phyloP scores from a whole-genome alignment of 2,888 invertebrate genomes.

The Eilema sororculum region DNA sequence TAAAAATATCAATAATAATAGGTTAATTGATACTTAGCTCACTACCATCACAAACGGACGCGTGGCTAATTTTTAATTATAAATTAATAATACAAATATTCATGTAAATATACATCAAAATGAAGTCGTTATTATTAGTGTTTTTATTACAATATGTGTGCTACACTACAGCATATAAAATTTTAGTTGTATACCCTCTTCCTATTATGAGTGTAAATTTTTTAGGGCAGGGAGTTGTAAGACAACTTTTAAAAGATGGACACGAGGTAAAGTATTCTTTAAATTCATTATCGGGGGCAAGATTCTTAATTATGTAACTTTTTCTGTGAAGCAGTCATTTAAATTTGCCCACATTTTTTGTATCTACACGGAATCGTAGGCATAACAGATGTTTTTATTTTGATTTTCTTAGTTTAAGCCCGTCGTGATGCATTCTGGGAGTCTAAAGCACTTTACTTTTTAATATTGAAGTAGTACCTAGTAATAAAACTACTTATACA shows the following conservation, averaged over 20 bases:
- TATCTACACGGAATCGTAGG: too few species aligned
- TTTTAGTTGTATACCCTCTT: conserved; percentile 32
- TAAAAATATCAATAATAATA: not conserved
- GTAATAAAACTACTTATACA: too few species aligned
- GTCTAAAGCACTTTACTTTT: not conserved
- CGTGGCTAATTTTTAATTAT: not conserved
- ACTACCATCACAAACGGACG: not conserved
- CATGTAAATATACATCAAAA: not conserved
- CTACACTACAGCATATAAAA: conserved; percentile 20
- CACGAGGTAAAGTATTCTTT: conserved; percentile 17
- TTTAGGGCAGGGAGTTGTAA: conserved; percentile 32
- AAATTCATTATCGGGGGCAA: too few species aligned
- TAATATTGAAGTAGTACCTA: too few species aligned
- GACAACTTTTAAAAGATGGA: conserved; percentile 34
- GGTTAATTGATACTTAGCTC: not conserved
- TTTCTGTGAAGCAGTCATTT: too few species aligned
- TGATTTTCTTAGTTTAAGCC: too few species aligned
- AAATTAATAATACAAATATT: not conserved
- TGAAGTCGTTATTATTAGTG: conserved; percentile 8
- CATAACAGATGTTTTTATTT: too few species aligned
- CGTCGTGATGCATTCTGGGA: too few species aligned
- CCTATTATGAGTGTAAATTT: conserved; percentile 29
- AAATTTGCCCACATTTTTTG: too few species aligned
- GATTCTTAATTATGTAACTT: too few species aligned
- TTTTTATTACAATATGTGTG: conserved; percentile 4